Base-by-base conservation (phyloP, 2,888 invertebrate genomes). In the Noctua janthe region DNA sequence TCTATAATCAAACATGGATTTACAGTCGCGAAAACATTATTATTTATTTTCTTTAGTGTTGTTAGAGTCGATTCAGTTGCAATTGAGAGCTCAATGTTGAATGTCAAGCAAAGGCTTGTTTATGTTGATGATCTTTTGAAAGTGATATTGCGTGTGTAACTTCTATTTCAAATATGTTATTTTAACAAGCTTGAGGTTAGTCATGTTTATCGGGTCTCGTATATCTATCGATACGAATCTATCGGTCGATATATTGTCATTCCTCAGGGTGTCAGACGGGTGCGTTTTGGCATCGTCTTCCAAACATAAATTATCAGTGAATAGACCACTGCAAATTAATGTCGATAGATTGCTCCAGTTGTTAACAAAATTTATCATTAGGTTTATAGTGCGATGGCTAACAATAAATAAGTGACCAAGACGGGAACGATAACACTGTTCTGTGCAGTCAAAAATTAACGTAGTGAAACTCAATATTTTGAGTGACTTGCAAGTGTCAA, bases 251-350 rank as follows among this genome's bases (percentile, higher is more conserved):
- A 85, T 89, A 89, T 88, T 86, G 87, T 83, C 77, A 85, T 90
- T 86, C 84, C 88, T 87, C 86, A 87, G 78, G 83, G 82, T 86
- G 89, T 89, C 88, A 87, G 85, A 78, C 84, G 81, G 87, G 89
- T 87, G 88, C 85, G 86, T 89, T 91, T 92, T 92, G 92, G 92
- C 92, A 91, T 89, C 91, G 87, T 82, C 76, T 83, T 77, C 70
- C 82, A 69, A 64, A 76, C 84, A 88, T 92, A 92, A 91, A 91
- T 92, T 92, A 91, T 90, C 86, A 84, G 82, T 72, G 83, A 89
- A 89, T 87, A 87, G 87, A 87, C 80, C 80, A 75, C 75, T 82
- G 74, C 80, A 78, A 84, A 89, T 88, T 86, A 86, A 86, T 91
- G 89, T 89, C 88, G 87, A 84, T 90, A 91, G 88, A 91, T 87